phyloP scores from a whole-genome alignment of 1,140 invertebrate genomes.

The Dendrolimus kikuchii region DNA sequence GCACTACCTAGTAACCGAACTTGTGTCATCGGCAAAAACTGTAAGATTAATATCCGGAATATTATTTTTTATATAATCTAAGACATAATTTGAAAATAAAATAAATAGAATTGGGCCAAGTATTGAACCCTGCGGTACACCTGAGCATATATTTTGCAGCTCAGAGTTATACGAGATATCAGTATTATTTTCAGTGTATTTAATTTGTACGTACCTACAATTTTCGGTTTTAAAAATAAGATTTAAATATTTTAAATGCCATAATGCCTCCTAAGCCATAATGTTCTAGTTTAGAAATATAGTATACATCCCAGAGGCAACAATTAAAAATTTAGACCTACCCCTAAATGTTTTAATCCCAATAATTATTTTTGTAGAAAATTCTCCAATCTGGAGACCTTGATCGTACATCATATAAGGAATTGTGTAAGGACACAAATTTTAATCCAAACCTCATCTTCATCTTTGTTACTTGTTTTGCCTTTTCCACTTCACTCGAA shows the following conservation, averaged over 20 bases:
- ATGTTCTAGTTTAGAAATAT: conserved; percentile 6
- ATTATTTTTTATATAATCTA: not conserved
- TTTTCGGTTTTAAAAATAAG: conserved; percentile 10
- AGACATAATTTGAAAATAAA: not conserved
- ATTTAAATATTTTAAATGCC: conserved; percentile 2
- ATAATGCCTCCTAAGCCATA: conserved; percentile 11
- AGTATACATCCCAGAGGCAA: no score
- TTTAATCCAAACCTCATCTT: no score
- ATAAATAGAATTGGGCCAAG: conserved; percentile 4
- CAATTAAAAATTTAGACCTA: no score
- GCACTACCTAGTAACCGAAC: no score
- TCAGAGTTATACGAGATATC: conserved; percentile 5
- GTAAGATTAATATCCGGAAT: no score
- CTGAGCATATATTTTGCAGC: not conserved
- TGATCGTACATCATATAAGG: no score
- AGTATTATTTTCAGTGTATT: not conserved
- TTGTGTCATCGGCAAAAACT: not conserved
- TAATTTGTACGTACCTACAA: conserved; percentile 9
- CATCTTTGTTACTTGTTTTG: no score
- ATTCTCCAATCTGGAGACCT: no score
- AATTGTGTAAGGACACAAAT: no score
- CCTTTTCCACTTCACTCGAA: no score
- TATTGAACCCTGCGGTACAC: not conserved
- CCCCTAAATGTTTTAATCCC: no score
- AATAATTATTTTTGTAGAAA: no score